Conservation (phyloP, 2,797 vertebrate species). For the Echiichthys vipera region DNA sequence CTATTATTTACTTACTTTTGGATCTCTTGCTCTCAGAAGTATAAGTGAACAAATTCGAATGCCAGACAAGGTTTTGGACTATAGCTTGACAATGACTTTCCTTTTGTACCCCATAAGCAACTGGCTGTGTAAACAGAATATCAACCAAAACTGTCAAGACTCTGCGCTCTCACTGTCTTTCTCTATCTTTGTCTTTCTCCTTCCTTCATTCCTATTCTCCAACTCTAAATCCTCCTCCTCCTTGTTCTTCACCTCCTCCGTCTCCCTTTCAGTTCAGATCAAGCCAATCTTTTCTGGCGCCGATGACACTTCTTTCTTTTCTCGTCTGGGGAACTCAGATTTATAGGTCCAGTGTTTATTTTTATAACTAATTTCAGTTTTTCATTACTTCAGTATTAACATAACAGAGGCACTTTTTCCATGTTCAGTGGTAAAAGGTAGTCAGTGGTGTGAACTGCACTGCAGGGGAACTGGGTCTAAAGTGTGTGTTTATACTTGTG, state of each 20-base stretch:
- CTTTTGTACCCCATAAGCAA: conserved; percentile 46
- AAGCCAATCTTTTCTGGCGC: conserved; percentile 67
- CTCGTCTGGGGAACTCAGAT: conserved; percentile 53
- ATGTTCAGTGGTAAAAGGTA: conserved; percentile 37
- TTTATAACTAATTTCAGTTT: conserved; percentile 58
- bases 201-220: conserved; percentile 45
- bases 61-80: conserved; percentile 38
- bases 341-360: conserved; percentile 64
- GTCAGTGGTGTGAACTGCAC: conserved; percentile 23
- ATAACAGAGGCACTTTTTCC: conserved; percentile 15
- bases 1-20: conserved; percentile 1
- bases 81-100: conserved; percentile 45
- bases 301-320: conserved; percentile 54
- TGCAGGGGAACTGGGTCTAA: conserved; percentile 37
- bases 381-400: conserved; percentile 55
- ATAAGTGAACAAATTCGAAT: conserved; percentile 46
- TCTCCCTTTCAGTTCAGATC: conserved; percentile 49
- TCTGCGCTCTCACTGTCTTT: conserved; percentile 42
- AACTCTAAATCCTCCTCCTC: conserved; percentile 59
- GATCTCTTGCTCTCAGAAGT: conserved; percentile 36
- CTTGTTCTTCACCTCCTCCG: conserved; percentile 64
- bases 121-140: conserved; percentile 62
- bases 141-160: conserved; percentile 37
- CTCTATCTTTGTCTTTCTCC: conserved; percentile 21
- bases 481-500: conserved; percentile 33